Conservation (phyloP, 2,113 vertebrate genomes). For the Rhinoderma darwinii region DNA sequence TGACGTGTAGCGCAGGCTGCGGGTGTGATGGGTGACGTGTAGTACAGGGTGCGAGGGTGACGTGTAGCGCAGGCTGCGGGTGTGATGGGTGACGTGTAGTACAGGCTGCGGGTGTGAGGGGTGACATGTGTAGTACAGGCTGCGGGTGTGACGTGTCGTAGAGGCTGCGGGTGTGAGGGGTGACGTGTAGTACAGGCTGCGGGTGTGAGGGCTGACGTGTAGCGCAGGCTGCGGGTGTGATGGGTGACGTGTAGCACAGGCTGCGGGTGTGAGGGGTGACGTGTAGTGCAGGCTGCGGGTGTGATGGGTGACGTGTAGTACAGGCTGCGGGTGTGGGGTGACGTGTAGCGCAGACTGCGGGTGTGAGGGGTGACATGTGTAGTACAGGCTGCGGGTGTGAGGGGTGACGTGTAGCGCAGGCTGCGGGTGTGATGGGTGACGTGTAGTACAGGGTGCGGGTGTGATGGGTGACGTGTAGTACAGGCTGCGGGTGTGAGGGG, state of each 20-base stretch:
- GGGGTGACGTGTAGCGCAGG: background rate
- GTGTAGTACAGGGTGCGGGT: background rate
- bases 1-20: background rate
- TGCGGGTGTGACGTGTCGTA: background rate
- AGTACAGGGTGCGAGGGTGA: background rate
- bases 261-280: background rate
- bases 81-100: background rate
- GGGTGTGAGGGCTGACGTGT: background rate
- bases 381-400: background rate
- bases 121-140: background rate
- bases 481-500: background rate
- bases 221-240: background rate
- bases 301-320: background rate
- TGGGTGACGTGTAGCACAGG: background rate
- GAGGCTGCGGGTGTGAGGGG: slow-evolving; percentile 36
- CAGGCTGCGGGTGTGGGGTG: background rate
- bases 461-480: background rate
- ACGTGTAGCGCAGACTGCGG: background rate
- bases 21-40: background rate
- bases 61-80: background rate
- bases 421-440: background rate
- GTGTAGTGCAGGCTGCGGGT: background rate
- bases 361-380: background rate
- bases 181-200: background rate
- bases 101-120: background rate